Conservation (phyloP, 2,113 vertebrate genomes). For the Nothocercus julius region DNA sequence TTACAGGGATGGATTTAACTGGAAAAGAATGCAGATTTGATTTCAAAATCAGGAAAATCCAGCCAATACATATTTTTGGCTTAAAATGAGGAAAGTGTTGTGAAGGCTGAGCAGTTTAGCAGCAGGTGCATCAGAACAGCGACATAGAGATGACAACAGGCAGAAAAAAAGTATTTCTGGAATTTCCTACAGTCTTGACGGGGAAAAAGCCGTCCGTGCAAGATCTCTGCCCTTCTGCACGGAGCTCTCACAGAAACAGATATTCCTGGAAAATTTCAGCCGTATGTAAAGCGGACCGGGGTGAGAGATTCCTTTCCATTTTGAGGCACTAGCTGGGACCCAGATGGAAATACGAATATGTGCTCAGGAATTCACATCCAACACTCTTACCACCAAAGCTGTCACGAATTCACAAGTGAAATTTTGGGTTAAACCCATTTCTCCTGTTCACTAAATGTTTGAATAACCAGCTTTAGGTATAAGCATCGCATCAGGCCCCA, state of each 20-base stretch:
- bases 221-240: neutral
- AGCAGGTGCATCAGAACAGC: neutral
- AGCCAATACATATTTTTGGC: neutral
- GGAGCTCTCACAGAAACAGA: neutral
- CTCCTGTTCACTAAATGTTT: neutral
- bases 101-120: neutral
- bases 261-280: neutral
- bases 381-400: neutral
- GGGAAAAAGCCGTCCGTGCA: neutral
- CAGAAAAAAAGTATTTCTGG: neutral
- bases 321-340: neutral
- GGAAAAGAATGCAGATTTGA: neutral
- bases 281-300: neutral
- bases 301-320: neutral
- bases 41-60: neutral
- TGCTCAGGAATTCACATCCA: neutral
- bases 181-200: neutral
- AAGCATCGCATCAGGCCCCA: neutral
- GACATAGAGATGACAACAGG: neutral
- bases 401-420: rapidly evolving
- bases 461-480: neutral
- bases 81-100: neutral
- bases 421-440: neutral
- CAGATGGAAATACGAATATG: neutral
- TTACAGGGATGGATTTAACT: neutral